Base-by-base conservation (phyloP, 2,113 vertebrate species). In the Ariopsis seemanni region DNA sequence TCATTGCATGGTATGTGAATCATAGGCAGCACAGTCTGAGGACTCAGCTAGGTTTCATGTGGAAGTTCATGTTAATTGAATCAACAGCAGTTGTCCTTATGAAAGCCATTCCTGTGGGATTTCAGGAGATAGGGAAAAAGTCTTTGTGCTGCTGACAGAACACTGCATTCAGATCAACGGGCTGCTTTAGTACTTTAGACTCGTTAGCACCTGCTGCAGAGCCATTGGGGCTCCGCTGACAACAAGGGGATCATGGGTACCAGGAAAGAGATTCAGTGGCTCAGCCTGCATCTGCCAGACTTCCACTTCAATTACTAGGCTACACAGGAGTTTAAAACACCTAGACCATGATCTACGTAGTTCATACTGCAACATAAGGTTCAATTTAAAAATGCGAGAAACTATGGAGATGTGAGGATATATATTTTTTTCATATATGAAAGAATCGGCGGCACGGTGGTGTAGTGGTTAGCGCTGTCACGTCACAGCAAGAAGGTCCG, bases 171-270 rank as follows among this genome's bases (percentile, higher is more conserved):
- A 87, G 58, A 74, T 74, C 86, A 89, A 77, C 84, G 20, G 67
- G 42, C 65, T 57, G 48, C 80, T 90, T 27, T 82, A 62, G 86
- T 77, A 50, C 86, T 78, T 91, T 88, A 69, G 75, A 85, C 86
- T 88, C 75, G 20, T 88, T 91, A 89, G 74, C 90, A 85, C 88
- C 82, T 82, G 17, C 74, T 77, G 58, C 60, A 63, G 60, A 88
- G 86, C 84, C 84, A 81, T 75, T 67, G 83, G 42, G 78, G 52
- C 53, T 83, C 65, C 7, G 7, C 18, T 77, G 87, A 75, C 25
- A 14, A 52, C 53, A 85, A 8, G 22, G 78, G 88, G 63, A 89
- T 89, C 86, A 83, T 71, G 67, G 77, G 15, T 78, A 88, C 60
- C n/a, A 69, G 85, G 17, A n/a, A 58, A 80, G 86, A 84, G 78